A percentile compares a stretch with the other conserved stretches of the same genome.
phyloP scores from a whole-genome alignment of 2,797 vertebrate species.

The Huso huso region DNA sequence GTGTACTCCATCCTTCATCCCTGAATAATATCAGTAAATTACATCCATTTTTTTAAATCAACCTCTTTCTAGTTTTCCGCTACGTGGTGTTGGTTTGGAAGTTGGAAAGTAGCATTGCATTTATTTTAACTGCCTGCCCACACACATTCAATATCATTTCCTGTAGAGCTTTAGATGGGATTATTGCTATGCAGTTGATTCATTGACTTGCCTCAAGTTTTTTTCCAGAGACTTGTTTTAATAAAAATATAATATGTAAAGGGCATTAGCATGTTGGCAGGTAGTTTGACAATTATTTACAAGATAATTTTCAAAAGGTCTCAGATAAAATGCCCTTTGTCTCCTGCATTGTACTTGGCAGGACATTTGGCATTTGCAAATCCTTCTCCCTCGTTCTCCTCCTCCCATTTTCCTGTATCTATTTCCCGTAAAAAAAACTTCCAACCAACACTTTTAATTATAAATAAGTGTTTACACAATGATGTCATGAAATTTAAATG shows the following conservation, averaged over 20 bases:
- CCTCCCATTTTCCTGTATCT: constrained; percentile 35
- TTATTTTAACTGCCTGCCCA: constrained; percentile 35
- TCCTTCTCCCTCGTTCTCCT: constrained; percentile 24
- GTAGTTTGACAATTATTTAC: constrained; percentile 35
- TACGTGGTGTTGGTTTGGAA: constrained; percentile 10
- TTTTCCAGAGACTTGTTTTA: constrained; percentile 27
- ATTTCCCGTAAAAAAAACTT: constrained; percentile 33
- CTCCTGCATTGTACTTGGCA: constrained; percentile 36
- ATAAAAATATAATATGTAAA: constrained; percentile 37
- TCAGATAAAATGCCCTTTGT: constrained; percentile 45
- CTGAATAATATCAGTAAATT: constrained; percentile 36
- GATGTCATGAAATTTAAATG: constrained; percentile 41
- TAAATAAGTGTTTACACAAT: constrained; percentile 32
- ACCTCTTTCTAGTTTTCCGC: constrained; percentile 27
- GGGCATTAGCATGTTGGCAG: constrained; percentile 30
- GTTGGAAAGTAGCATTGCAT: constrained; percentile 23
- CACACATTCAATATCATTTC: constrained; percentile 38
- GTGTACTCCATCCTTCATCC: constrained; percentile 18
- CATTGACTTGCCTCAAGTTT: constrained; percentile 28
- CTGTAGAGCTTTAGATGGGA: constrained; percentile 38
- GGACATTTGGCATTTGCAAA: constrained; percentile 36
- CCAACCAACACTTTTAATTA: constrained; percentile 35
- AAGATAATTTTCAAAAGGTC: constrained; percentile 43
- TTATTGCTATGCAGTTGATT: constrained; percentile 41
- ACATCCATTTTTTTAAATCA: constrained; percentile 37